phyloP scores from a whole-genome alignment of 2,797 vertebrate species.

The Eulemur rubriventer region DNA sequence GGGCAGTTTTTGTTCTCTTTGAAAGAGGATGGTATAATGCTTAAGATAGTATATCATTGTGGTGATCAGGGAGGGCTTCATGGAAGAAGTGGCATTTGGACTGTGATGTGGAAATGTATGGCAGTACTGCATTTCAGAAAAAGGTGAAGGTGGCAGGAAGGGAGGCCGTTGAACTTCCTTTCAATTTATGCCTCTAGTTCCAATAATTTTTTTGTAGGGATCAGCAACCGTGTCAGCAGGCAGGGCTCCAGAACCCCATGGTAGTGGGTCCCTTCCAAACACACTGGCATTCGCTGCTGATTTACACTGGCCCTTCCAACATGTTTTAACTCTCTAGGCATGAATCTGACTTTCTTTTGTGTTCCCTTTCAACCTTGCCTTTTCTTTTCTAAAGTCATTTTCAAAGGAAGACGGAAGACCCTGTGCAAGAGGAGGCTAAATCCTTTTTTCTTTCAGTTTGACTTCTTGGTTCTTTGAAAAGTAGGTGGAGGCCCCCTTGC shows the following conservation, averaged over 20 bases:
- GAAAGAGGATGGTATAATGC: not conserved
- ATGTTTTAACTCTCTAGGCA: slow-evolving; percentile 38
- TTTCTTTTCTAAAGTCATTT: slow-evolving; percentile 59
- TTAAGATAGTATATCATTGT: not conserved
- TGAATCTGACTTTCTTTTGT: slow-evolving; percentile 42
- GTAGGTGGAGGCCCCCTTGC: not conserved
- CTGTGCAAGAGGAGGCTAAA: slow-evolving; percentile 42
- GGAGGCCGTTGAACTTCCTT: slow-evolving; percentile 13
- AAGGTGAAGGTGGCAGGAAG: not conserved
- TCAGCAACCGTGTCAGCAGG: not conserved
- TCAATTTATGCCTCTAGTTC: not conserved
- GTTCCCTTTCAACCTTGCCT: slow-evolving; percentile 61
- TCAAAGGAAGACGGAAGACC: slow-evolving; percentile 60
- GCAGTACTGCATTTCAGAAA: not conserved
- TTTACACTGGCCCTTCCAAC: not conserved
- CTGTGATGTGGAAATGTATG: accelerated
- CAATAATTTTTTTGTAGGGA: not conserved
- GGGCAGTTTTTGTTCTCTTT: not conserved
- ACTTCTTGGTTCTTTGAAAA: slow-evolving; percentile 61
- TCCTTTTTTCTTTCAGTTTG: slow-evolving; percentile 47
- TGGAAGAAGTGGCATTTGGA: not conserved
- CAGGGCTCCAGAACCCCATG: not conserved
- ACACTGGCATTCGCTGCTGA: not conserved
- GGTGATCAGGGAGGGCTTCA: not conserved
- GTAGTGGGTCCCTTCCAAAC: not conserved